Base-by-base conservation (phyloP, 2,113 vertebrate species). In the Pseudorectes ferrugineus region DNA sequence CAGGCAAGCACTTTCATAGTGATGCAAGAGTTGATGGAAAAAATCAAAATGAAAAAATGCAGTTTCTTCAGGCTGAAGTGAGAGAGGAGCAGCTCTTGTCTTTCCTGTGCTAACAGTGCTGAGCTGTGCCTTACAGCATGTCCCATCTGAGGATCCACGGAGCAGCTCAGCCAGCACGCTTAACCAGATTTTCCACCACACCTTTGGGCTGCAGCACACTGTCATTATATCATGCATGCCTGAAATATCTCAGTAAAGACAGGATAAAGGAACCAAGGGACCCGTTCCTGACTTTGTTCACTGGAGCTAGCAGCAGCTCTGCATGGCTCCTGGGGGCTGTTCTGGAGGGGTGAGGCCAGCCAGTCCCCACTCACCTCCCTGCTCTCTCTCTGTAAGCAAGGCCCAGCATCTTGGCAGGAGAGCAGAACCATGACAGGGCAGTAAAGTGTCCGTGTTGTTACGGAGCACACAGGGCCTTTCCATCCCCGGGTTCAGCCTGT, bases 121-220 rank as follows among this genome's bases (percentile, higher is more conserved):
- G 85, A 81, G 92, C 91, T 84, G 73, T 93, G 87, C 68, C 66
- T 81, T 52, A 48, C 45, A 77, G 52, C 48, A 6, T 76, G 89
- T 86, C 65, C 80, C 80, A 58, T 61, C 71, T 10, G 24, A 78
- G 63, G 43, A 76, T 62, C 49, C 65, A 21, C 1, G 0, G 66
- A 92, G 89, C 70, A 91, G 72, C 83, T 80, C 66, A 15, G 38
- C 43, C n/a, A 77, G 78, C 87, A 0, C 31, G 75, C 85, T 95
- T 46, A 89, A 86, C 92, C 73, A 87, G 86, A 68, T 91, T 83
- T 61, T 92, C 93, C 66, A 59, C 93, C 92, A 80, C 82, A 74
- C 61, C 70, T 84, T 58, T 59, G 58, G 80, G 87, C 61, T 63
- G 51, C 33, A 72, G 26, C 61, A 66, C 46, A 25, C 88, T 85